Percentiles rank a stretch among this genome's conserved stretches.
phyloP scores from a whole-genome alignment of 2,113 vertebrate species.

The Etheostoma cragini region DNA sequence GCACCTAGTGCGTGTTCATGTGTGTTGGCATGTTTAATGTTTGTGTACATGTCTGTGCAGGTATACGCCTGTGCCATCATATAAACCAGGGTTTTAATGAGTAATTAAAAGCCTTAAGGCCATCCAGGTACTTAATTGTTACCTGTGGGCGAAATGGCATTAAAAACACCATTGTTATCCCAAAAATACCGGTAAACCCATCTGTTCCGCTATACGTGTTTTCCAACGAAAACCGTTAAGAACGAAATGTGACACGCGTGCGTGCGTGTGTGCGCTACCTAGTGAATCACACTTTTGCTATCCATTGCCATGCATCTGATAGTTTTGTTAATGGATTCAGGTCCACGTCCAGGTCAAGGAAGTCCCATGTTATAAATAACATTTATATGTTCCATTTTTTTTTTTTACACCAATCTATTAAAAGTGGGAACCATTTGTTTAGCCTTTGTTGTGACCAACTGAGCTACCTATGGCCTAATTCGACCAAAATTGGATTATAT shows the following conservation, averaged over 20 bases:
- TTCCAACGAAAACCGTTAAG: constrained; percentile 9
- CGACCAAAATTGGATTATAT: background rate
- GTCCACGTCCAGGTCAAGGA: background rate
- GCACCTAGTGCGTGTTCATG: background rate
- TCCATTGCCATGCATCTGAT: background rate
- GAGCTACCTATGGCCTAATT: background rate
- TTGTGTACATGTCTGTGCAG: constrained; percentile 9
- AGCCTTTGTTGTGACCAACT: background rate
- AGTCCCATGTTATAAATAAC: background rate
- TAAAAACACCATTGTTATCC: constrained; percentile 47
- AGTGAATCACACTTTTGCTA: background rate
- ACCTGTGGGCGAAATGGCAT: constrained; percentile 49
- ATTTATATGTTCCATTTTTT: background rate
- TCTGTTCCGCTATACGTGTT: constrained; percentile 32
- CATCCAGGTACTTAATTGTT: constrained; percentile 55
- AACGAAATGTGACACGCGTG: constrained; percentile 4
- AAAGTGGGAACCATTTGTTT: background rate
- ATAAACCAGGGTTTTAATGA: constrained; percentile 35
- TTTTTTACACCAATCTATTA: background rate
- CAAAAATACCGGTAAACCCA: constrained; percentile 40
- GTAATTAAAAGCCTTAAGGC: constrained; percentile 59
- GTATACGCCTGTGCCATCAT: background rate
- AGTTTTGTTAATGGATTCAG: background rate
- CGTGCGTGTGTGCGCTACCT: background rate
- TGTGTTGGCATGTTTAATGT: background rate